Conservation (phyloP, 2,113 vertebrate genomes). For the Meleagris gallopavo region DNA sequence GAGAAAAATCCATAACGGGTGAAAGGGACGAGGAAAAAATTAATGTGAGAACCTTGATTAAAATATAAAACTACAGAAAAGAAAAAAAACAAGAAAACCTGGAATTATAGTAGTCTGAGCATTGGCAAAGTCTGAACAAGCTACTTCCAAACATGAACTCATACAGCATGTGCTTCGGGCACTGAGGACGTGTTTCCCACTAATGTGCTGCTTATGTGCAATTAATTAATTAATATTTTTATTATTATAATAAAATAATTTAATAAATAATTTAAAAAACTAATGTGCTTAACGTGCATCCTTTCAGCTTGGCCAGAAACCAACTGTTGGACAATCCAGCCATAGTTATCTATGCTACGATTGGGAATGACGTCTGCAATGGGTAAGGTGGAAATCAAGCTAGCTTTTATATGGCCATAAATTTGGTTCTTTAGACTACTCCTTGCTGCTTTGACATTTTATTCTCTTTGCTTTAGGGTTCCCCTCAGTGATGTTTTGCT, state of each 20-base stretch:
- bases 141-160: neutral
- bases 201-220: neutral
- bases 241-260: too few species aligned
- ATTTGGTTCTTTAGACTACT: neutral
- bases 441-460: neutral
- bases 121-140: neutral
- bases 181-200: neutral
- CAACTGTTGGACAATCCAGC: conserved; percentile 77
- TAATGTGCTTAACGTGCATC: too few species aligned
- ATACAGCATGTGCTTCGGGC: neutral
- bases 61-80: neutral
- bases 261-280: too few species aligned
- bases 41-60: neutral
- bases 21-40: neutral
- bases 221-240: too few species aligned
- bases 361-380: conserved; percentile 84
- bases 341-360: conserved; percentile 74
- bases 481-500: neutral
- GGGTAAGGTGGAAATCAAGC: conserved; percentile 62
- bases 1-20: neutral
- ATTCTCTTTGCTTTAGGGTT: neutral
- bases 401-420: neutral
- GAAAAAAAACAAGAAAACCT: neutral
- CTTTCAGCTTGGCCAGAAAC: conserved; percentile 78
- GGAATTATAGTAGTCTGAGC: neutral